Evolutionary conservation across 2,888 invertebrate species (phyloP).

Genomic region (Erpobdella octoculata): DNA sequence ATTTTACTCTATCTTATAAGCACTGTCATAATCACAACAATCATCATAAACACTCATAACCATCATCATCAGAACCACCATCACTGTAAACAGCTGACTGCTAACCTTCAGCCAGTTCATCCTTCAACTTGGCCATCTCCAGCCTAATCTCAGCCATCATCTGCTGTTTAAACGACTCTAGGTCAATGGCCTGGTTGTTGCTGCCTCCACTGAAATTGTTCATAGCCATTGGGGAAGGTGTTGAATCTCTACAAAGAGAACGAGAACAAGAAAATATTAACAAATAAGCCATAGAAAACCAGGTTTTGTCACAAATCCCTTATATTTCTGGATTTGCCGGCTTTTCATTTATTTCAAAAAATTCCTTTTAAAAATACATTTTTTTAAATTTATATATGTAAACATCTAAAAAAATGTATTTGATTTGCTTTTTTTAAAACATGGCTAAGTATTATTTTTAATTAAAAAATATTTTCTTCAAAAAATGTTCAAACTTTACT

Average conservation of each 20-base stretch:
- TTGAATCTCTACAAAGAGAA: neutral
- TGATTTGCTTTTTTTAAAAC: too few relatives aligned
- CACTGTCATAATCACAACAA: too few relatives aligned
- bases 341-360: too few relatives aligned
- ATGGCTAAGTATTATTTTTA: too few relatives aligned
- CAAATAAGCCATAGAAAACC: neutral
- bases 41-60: neutral
- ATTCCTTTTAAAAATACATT: too few relatives aligned
- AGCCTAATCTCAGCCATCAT: constrained; percentile 23
- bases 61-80: too few relatives aligned
- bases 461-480: too few relatives aligned
- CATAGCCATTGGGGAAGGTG: constrained; percentile 6
- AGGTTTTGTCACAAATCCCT: neutral
- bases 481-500: too few relatives aligned
- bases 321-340: neutral
- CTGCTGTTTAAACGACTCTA: constrained; percentile 23
- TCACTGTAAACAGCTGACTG: neutral
- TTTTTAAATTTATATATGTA: too few relatives aligned
- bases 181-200: constrained; percentile 7
- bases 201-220: too few relatives aligned
- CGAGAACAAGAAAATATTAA: neutral
- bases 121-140: constrained; percentile 28
- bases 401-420: too few relatives aligned
- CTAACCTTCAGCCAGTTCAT: constrained; percentile 29
- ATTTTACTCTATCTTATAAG: too few relatives aligned